Conservation (phyloP, 2,888 invertebrate species). For the Drosophila rellima region DNA sequence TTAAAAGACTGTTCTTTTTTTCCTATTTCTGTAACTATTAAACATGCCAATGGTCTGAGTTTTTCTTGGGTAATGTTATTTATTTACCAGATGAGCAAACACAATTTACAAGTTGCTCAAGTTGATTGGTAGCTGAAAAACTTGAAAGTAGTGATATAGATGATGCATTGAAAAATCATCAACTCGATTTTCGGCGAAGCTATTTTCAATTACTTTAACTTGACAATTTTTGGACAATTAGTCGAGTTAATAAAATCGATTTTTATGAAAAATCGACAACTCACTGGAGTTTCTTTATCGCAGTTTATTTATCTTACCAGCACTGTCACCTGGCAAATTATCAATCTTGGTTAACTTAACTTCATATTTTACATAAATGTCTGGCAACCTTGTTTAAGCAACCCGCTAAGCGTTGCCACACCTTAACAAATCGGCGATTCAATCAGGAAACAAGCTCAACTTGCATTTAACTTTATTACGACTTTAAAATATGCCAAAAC, state of each 20-base stretch:
- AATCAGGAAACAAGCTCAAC: background rate
- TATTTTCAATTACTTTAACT: too few relatives aligned
- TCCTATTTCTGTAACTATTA: too few relatives aligned
- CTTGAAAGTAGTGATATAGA: too few relatives aligned
- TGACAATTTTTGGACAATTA: too few relatives aligned
- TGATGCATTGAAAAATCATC: too few relatives aligned
- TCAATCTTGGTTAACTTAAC: background rate
- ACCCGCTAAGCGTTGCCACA: constrained; percentile 7
- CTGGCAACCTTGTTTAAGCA: background rate
- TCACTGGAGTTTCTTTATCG: too few relatives aligned
- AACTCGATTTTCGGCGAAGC: too few relatives aligned
- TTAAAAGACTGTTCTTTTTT: background rate
- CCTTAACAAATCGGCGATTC: background rate
- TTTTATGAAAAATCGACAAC: too few relatives aligned
- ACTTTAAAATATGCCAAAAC: constrained; percentile 23
- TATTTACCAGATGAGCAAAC: too few relatives aligned
- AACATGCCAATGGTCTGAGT: background rate
- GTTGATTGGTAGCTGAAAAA: too few relatives aligned
- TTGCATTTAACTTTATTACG: constrained; percentile 21
- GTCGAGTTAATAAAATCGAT: too few relatives aligned
- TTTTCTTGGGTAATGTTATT: background rate
- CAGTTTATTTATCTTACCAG: background rate
- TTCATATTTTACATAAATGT: background rate
- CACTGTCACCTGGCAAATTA: background rate
- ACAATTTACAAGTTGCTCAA: too few relatives aligned